Percentiles rank a stretch among this genome's conserved stretches.
Evolutionary conservation across 2,113 vertebrate genomes (phyloP).

Genomic region (Pedetes capensis): DNA sequence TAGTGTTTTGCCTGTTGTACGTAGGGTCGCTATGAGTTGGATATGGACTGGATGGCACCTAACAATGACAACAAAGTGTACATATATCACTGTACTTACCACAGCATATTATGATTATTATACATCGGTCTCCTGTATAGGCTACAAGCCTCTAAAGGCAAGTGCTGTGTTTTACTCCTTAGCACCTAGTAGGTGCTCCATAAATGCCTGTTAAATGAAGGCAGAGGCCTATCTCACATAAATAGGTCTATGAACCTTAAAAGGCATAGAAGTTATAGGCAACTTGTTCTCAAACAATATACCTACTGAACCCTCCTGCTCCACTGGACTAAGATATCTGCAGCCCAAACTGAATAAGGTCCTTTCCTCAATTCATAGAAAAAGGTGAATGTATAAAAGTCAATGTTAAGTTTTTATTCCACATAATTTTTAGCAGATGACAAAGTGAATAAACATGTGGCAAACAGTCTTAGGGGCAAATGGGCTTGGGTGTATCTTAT

Average conservation of each 20-base stretch:
- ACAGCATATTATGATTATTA: background rate
- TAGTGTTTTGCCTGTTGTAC: no score
- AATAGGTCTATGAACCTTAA: background rate
- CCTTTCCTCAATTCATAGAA: conserved; percentile 32
- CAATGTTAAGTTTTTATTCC: conserved; percentile 1
- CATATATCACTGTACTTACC: background rate
- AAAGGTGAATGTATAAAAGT: background rate
- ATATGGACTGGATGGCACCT: no score
- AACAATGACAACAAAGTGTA: no score
- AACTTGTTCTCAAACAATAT: background rate
- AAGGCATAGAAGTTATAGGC: background rate
- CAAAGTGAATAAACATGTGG: background rate
- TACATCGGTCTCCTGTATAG: background rate
- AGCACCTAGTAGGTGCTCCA: background rate
- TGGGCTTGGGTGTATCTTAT: background rate
- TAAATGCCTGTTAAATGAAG: background rate
- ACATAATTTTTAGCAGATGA: background rate
- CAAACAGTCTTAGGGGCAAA: background rate
- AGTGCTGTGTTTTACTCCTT: background rate
- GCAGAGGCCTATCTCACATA: background rate
- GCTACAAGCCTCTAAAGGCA: background rate
- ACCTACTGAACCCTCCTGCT: background rate
- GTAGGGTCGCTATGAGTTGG: no score
- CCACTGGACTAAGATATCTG: background rate
- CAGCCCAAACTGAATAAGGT: background rate